These are phyloP conservation scores for Hypolimnas misippus DNA, from an alignment of 2,888 invertebrate species.

Conservation along the genomic window DNA sequence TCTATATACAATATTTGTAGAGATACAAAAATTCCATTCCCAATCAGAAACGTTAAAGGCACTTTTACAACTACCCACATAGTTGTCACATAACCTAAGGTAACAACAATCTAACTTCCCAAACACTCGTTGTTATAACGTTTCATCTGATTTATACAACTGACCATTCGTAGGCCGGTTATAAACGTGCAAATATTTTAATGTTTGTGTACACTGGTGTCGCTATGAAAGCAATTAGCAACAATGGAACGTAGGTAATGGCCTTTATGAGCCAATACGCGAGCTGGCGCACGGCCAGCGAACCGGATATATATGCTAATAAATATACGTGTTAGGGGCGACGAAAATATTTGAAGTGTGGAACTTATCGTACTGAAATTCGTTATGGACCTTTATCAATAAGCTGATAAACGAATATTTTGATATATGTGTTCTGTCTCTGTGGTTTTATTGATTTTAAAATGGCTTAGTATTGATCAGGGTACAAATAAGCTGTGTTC, in stretches of 20 bases:
- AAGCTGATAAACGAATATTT: neutral
- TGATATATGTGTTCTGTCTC: too few species aligned
- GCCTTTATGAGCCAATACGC: constrained; percentile 49
- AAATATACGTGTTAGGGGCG: constrained; percentile 1
- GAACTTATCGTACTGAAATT: neutral
- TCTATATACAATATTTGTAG: too few species aligned
- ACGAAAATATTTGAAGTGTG: neutral
- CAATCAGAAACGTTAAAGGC: too few species aligned
- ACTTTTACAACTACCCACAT: too few species aligned
- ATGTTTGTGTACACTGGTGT: constrained; percentile 50
- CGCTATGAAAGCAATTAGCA: constrained; percentile 71
- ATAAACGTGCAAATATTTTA: constrained; percentile 45
- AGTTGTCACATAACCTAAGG: neutral
- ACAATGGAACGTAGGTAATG: constrained; percentile 66
- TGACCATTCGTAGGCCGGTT: constrained; percentile 34
- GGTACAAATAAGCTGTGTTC: too few species aligned
- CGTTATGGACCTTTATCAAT: neutral
- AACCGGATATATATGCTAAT: constrained; percentile 26
- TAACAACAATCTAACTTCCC: neutral
- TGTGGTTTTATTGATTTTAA: too few species aligned
- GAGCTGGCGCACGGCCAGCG: constrained; percentile 53
- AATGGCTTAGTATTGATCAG: too few species aligned
- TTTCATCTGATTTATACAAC: constrained; percentile 35
- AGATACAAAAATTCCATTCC: too few species aligned
- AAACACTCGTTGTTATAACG: neutral